Percentiles rank a stretch among this genome's conserved stretches.
Evolutionary conservation across 1,140 invertebrate species (phyloP).

Genomic region (Musca vetustissima): DNA sequence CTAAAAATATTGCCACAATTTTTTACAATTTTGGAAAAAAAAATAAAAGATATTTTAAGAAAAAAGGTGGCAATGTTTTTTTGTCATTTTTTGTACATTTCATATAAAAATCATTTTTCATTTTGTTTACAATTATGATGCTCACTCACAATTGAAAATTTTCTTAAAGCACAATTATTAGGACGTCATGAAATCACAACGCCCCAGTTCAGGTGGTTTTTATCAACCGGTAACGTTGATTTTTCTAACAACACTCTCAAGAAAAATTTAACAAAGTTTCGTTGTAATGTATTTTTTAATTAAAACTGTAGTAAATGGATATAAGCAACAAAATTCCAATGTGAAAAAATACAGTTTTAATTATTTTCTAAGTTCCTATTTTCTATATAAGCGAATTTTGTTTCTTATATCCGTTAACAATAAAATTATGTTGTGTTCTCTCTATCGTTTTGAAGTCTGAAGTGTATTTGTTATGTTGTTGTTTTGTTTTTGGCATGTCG

Average conservation of each 20-base stretch:
- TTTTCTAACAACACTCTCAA: not conserved
- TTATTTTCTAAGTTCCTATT: no score
- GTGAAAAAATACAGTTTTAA: no score
- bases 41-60: not conserved
- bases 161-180: conserved; percentile 23
- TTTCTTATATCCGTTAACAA: no score
- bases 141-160: conserved; percentile 13
- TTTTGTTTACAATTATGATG: not conserved
- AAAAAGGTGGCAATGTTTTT: not conserved
- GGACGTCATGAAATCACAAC: conserved; percentile 46
- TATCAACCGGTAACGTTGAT: conserved; percentile 43
- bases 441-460: no score
- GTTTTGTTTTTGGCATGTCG: no score
- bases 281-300: not conserved
- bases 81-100: no score
- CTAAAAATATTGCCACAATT: not conserved
- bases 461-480: no score
- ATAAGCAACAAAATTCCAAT: no score
- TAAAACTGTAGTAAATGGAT: no score
- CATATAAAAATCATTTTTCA: no score
- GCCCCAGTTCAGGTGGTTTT: conserved; percentile 52
- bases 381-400: no score
- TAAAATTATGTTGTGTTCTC: no score
- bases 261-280: conserved; percentile 8
- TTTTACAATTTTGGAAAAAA: not conserved